Evolutionary conservation across 2,888 invertebrate species (phyloP), one percentile per base, ranked within the genome.

Genomic region (Macrophya annulata): DNA sequence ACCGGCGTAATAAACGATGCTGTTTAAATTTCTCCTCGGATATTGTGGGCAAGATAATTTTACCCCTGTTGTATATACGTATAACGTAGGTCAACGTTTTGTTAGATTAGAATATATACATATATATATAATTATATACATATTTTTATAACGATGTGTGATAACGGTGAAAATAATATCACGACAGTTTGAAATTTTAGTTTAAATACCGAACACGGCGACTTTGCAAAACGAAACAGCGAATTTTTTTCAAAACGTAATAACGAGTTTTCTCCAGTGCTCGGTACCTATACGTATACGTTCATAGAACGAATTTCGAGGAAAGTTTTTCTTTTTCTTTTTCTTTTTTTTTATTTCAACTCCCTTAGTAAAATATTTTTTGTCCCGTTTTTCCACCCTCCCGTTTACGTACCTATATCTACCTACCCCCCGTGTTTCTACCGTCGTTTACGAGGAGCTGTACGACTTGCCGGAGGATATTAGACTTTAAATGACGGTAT

Each of bases 401-500:
- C 25, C 15, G n/a, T 21, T 71, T 40, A 45, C 65, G 15, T 2
- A 9, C n/a, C 55, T 68, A 45, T 45, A 12, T 37, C 4, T 15
- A 51, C 65, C 68, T 15, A 31, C 65, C 25, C 55, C 62, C 51
- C 17, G 72, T 84, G 59, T 84, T 76, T 72, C 82, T 62, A 43
- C 21, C 59, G 81, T 81, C 81, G 86, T 88, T 90, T 88, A 88
- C 87, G 87, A 87, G 87, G 87, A 76, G 79, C 84, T 74, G 62
- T 71, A 74, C 85, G 89, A 90, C 89, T 88, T 88, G 83, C 83
- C 79, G 51, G 59, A 86, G 85, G 88, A 88, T 88, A 88, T 90
- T 88, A 88, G 88, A 89, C 86, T 90, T 87, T 87, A 89, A 90
- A 90, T 87, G 88, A 86, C 85, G 86, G 86, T 85, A 89, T 89